Percentiles rank a stretch among this genome's conserved stretches.
Evolutionary conservation across 2,113 vertebrate species (phyloP).

Genomic region (Chlorodrepanis virens): DNA sequence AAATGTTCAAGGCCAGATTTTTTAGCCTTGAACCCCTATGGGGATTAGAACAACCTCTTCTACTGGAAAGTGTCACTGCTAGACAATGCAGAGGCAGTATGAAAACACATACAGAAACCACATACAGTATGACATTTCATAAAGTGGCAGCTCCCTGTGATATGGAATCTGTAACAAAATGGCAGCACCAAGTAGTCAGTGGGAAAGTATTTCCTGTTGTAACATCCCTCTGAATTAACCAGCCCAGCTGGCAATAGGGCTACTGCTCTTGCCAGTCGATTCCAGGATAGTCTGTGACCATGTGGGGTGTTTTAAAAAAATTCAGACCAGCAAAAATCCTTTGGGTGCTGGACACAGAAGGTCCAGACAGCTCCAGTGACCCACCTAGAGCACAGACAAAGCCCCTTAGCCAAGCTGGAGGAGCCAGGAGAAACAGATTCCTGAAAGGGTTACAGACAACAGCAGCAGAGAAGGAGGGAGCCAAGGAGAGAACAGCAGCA

Average conservation of each 20-base stretch:
- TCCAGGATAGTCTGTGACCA: not conserved
- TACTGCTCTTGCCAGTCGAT: rapidly evolving
- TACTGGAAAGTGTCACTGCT: not conserved
- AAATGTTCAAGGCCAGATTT: not conserved
- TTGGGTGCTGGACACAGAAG: not conserved
- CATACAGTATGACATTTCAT: not conserved
- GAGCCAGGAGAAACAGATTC: not conserved
- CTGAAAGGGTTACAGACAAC: not conserved
- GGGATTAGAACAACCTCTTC: not conserved
- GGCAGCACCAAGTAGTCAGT: not conserved
- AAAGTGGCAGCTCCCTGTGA: not conserved
- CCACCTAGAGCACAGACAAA: not conserved
- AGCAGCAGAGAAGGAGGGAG: not conserved
- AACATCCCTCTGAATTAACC: not conserved
- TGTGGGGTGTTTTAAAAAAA: not conserved
- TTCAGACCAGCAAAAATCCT: not conserved
- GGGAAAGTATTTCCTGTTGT: not conserved
- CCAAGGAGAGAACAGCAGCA: not conserved
- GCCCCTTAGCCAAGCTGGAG: too few relatives aligned
- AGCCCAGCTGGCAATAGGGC: not conserved
- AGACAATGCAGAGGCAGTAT: not conserved
- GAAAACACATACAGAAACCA: not conserved
- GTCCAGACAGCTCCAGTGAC: not conserved
- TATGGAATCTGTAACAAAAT: not conserved
- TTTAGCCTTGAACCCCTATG: not conserved